A percentile compares a stretch with the other conserved stretches of the same genome.
Evolutionary conservation across 2,113 vertebrate species (phyloP).

Genomic region (Colinus virginianus): DNA sequence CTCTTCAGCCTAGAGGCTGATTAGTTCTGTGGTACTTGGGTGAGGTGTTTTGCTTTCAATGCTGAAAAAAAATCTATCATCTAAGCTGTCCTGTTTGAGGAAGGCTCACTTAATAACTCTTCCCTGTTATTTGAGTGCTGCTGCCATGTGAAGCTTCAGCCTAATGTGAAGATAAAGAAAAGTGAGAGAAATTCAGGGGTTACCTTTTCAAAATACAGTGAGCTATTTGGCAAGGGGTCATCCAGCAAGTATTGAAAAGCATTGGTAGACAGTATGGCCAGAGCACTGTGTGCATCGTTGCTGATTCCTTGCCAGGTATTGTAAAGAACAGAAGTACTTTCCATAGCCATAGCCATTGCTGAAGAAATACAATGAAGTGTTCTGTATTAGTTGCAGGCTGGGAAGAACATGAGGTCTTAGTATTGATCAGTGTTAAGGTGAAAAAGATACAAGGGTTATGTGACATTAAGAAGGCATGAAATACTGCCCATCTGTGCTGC

Average conservation of each 20-base stretch:
- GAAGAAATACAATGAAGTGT: background rate
- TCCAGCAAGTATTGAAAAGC: background rate
- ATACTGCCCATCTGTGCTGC: background rate
- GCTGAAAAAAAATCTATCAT: background rate
- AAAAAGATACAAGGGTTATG: background rate
- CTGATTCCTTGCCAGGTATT: background rate
- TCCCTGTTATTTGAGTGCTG: background rate
- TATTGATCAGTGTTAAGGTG: background rate
- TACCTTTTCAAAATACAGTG: background rate
- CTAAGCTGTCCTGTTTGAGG: background rate
- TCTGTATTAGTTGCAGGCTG: background rate
- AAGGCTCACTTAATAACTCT: background rate
- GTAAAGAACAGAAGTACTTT: background rate
- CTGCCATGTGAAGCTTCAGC: background rate
- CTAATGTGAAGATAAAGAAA: background rate
- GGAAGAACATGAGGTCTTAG: background rate
- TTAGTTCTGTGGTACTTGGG: background rate
- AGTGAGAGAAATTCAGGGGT: background rate
- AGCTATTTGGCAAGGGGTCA: background rate
- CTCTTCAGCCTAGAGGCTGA: background rate
- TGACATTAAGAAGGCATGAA: background rate
- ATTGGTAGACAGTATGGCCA: background rate
- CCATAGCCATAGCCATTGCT: background rate
- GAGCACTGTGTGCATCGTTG: background rate
- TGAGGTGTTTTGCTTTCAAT: background rate